These are phyloP conservation scores for Lordiphosa collinella DNA, from an alignment of 1,140 invertebrate genomes.

Conservation along the genomic window DNA sequence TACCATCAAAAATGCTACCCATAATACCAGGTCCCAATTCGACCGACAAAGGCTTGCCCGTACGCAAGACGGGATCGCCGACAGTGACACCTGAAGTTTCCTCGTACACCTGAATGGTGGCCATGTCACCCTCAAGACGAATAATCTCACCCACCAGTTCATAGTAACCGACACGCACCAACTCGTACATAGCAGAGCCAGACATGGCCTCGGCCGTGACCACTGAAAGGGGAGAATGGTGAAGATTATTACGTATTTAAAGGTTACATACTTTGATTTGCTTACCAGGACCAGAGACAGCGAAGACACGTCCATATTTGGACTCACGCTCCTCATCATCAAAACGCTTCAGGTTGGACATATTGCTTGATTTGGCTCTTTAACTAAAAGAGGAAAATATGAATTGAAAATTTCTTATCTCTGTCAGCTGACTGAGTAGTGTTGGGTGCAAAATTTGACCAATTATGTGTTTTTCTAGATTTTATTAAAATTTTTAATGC, in stretches of 20 bases:
- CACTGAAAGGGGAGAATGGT: conserved; percentile 83
- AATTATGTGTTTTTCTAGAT: conserved; percentile 7
- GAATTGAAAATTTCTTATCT: conserved; percentile 38
- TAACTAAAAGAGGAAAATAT: conserved; percentile 39
- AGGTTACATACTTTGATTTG: background rate
- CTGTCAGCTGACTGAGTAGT: conserved; percentile 21
- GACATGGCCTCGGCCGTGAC: conserved; percentile 99
- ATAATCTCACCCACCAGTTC: conserved; percentile 99
- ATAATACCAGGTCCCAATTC: conserved; percentile 99
- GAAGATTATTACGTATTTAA: background rate
- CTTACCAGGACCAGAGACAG: conserved; percentile 97
- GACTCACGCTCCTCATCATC: conserved; percentile 92
- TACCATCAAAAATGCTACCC: conserved; percentile 99
- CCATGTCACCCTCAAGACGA: conserved; percentile 99
- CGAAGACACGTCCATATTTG: conserved; percentile 96
- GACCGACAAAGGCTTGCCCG: conserved; percentile 96
- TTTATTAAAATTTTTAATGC: conserved; percentile 18
- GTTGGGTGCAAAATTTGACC: background rate
- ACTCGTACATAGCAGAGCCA: conserved; percentile 99
- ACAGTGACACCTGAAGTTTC: conserved; percentile 99
- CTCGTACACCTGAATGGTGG: conserved; percentile 99
- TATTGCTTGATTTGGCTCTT: conserved; percentile 74
- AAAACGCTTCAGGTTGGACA: conserved; percentile 86
- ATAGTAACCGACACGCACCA: conserved; percentile 98
- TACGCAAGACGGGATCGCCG: conserved; percentile 98